Evolutionary conservation across 2,888 invertebrate species (phyloP).

Genomic region (Lomographa bimaculata): DNA sequence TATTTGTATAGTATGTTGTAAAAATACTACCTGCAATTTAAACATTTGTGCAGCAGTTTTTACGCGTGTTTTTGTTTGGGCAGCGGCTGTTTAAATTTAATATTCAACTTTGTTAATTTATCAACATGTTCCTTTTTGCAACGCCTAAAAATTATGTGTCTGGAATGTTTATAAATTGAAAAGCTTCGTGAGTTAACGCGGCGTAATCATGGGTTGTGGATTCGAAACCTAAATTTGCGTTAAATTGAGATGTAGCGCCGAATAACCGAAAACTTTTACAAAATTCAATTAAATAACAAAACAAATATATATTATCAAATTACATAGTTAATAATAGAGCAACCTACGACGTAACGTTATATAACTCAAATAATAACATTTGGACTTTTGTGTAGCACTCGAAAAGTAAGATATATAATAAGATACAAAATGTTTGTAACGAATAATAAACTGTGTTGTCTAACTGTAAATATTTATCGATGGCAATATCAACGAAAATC

Average conservation of each 20-base stretch:
- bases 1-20: constrained; percentile 1
- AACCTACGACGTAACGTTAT: too few species aligned
- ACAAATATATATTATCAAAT: too few species aligned
- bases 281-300: too few species aligned
- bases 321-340: too few species aligned
- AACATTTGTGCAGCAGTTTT: constrained; percentile 11
- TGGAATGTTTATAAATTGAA: constrained; percentile 58
- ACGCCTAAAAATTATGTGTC: constrained; percentile 47
- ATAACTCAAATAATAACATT: background rate
- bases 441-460: too few species aligned
- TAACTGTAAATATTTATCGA: too few species aligned
- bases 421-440: too few species aligned
- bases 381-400: too few species aligned
- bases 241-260: constrained; percentile 47
- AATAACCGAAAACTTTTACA: too few species aligned
- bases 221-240: constrained; percentile 53
- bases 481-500: too few species aligned
- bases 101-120: constrained; percentile 43
- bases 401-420: too few species aligned
- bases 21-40: background rate
- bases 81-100: constrained; percentile 19
- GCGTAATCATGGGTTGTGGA: constrained; percentile 51
- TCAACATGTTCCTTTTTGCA: constrained; percentile 45
- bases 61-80: constrained; percentile 19
- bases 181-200: constrained; percentile 43